A percentile compares a stretch with the other conserved stretches of the same genome.
Evolutionary conservation across 2,797 vertebrate genomes (phyloP).

Genomic region (Capromys pilorides): DNA sequence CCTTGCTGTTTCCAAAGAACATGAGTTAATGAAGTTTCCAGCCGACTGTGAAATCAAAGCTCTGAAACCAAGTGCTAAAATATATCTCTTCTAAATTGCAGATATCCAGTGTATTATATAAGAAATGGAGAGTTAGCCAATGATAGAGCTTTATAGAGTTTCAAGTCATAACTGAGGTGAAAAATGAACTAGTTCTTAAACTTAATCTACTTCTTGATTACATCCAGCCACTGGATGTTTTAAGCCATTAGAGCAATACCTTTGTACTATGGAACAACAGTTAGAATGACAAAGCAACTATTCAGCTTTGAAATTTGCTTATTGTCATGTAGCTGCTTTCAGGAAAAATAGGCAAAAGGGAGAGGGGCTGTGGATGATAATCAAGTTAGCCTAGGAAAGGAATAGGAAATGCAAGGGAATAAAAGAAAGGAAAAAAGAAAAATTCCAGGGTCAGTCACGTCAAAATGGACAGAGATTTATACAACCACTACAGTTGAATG

Average conservation of each 20-base stretch:
- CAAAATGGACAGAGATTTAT: background rate
- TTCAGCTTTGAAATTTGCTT: background rate
- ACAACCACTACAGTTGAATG: background rate
- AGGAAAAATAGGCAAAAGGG: too few species aligned
- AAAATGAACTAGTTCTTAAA: background rate
- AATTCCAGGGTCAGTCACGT: background rate
- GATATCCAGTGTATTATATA: background rate
- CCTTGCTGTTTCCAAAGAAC: background rate
- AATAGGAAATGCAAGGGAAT: too few species aligned
- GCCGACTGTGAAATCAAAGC: background rate
- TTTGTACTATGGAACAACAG: background rate
- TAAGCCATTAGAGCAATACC: background rate
- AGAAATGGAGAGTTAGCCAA: background rate
- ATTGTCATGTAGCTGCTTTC: background rate
- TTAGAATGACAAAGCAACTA: background rate
- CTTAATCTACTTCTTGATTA: background rate
- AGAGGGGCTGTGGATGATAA: background rate
- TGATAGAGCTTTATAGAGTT: background rate
- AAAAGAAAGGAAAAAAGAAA: background rate
- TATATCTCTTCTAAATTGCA: background rate
- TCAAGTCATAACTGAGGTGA: background rate
- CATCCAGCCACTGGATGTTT: background rate
- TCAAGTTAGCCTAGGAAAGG: background rate
- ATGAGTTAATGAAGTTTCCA: background rate
- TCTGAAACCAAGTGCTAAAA: background rate